Percentiles rank a stretch among this genome's conserved stretches.
phyloP scores from a whole-genome alignment of 2,113 vertebrate species.

The human (Homo sapiens) region DNA sequence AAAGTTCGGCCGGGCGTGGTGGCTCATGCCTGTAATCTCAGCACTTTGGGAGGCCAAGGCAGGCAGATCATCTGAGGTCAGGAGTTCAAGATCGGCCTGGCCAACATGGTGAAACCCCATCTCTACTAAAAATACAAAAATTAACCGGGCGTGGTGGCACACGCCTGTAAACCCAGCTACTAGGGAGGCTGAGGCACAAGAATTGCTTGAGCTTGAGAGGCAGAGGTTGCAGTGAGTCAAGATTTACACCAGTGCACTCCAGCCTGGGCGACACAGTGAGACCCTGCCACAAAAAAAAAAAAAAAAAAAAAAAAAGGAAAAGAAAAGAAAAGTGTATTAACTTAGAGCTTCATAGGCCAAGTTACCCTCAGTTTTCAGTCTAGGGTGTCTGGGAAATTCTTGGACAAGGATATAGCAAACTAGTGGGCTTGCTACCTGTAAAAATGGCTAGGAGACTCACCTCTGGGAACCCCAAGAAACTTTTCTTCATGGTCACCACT shows the following conservation, averaged over 20 bases:
- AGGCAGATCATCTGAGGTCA: neutral
- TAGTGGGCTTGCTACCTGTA: neutral
- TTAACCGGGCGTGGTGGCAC: rapidly evolving
- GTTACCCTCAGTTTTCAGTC: neutral
- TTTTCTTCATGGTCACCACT: conserved; percentile 25
- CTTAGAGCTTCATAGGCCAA: neutral
- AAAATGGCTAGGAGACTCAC: neutral
- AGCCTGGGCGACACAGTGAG: neutral
- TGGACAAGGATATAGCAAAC: neutral
- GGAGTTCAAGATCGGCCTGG: neutral
- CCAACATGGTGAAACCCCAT: neutral
- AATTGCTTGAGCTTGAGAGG: neutral
- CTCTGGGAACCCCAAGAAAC: neutral
- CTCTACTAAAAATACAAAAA: neutral
- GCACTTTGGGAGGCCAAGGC: neutral
- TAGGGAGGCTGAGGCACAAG: neutral
- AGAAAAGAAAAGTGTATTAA: neutral
- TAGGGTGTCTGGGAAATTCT: neutral
- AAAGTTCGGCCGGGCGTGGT: neutral
- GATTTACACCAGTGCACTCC: neutral
- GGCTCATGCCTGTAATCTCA: neutral
- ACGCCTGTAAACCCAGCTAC: neutral
- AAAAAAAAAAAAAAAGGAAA: neutral
- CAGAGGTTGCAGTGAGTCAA: neutral
- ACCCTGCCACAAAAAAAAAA: neutral